Conservation (phyloP, 2,113 vertebrate species). For the Hippolais icterina region DNA sequence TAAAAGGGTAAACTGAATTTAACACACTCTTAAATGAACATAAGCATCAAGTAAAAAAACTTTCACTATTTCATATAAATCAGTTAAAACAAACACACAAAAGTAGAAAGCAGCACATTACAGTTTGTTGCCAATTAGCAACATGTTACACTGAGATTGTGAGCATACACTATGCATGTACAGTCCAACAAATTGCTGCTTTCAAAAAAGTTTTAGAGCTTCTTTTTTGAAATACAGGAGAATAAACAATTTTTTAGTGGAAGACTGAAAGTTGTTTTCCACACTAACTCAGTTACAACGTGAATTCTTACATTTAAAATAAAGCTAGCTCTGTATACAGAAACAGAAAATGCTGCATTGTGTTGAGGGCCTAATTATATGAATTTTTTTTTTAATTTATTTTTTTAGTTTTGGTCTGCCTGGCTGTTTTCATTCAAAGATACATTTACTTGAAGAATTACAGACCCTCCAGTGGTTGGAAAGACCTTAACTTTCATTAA, state of each 20-base stretch:
- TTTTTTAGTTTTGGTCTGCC: not conserved
- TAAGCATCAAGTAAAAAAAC: not conserved
- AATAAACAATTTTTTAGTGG: not conserved
- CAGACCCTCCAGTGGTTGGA: not conserved
- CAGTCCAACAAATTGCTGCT: not conserved
- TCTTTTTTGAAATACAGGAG: not conserved
- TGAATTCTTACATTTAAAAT: not conserved
- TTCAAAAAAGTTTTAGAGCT: not conserved
- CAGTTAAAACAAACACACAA: not conserved
- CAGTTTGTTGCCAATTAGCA: not conserved
- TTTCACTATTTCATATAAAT: not conserved
- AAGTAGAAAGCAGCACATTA: not conserved
- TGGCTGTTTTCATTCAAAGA: not conserved
- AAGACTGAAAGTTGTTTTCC: conserved; percentile 50
- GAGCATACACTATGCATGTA: not conserved
- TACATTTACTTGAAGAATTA: not conserved
- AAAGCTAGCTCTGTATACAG: not conserved
- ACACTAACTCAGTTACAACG: not conserved
- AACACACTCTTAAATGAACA: not conserved
- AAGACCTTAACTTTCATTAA: not conserved
- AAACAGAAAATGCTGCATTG: not conserved
- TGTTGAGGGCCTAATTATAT: not conserved
- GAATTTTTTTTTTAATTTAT: not conserved
- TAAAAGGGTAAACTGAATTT: not conserved
- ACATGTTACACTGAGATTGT: not conserved